Evolutionary conservation across 2,888 invertebrate species (phyloP).

Genomic region (Limenitis camilla): DNA sequence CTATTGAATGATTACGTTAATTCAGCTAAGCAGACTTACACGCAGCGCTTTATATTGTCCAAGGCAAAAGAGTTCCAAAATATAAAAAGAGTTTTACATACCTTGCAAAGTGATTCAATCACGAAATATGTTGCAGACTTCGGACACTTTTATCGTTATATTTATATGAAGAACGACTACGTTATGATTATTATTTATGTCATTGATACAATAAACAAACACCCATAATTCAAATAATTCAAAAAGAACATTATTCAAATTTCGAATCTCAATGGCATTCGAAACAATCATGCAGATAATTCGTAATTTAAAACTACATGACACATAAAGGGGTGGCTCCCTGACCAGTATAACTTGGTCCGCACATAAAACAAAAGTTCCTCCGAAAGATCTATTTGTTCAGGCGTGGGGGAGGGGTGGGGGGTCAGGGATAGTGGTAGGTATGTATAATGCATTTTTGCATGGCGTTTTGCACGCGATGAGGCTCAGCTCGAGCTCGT

Average conservation of each 20-base stretch:
- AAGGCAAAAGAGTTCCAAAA: no score
- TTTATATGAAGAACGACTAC: no score
- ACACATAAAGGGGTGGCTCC: constrained; percentile 57
- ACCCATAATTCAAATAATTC: background rate
- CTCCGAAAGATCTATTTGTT: constrained; percentile 42
- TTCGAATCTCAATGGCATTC: constrained; percentile 18
- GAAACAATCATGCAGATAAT: constrained; percentile 26
- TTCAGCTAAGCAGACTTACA: no score
- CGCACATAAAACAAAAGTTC: constrained; percentile 38
- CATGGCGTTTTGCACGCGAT: constrained; percentile 63
- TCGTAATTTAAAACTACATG: constrained; percentile 37
- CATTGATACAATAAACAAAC: background rate
- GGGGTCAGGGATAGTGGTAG: constrained; percentile 53
- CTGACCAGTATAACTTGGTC: constrained; percentile 49
- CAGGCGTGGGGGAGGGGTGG: constrained; percentile 36
- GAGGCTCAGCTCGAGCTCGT: constrained; percentile 50
- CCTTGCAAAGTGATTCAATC: no score
- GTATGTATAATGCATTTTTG: constrained; percentile 63
- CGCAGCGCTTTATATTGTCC: no score
- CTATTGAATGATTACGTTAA: no score
- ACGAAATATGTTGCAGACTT: no score
- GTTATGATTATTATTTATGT: no score
- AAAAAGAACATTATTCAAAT: constrained; percentile 11
- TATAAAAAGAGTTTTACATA: no score
- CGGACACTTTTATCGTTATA: no score